These are phyloP conservation scores for Entomyzon cyanotis DNA, from an alignment of 2,113 vertebrate species.

Conservation along the genomic window DNA sequence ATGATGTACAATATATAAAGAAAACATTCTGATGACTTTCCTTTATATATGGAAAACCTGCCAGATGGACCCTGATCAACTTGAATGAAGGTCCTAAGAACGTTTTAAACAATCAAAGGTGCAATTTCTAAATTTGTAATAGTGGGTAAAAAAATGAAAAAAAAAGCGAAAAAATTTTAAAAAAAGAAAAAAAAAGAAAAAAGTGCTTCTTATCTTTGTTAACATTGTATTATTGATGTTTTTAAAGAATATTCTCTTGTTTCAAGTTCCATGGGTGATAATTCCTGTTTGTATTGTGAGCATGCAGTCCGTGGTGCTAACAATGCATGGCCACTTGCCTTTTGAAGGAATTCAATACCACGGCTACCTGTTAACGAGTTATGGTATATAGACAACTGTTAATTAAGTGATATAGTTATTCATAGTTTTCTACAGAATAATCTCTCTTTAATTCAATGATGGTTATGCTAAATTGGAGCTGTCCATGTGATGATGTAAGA, in stretches of 20 bases:
- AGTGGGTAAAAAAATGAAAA: slow-evolving; percentile 71
- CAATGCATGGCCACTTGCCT: slow-evolving; percentile 81
- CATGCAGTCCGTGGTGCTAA: slow-evolving; percentile 80
- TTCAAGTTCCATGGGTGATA: slow-evolving; percentile 72
- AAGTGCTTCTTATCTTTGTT: slow-evolving; percentile 86
- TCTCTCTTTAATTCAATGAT: slow-evolving; percentile 69
- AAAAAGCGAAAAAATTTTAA: neutral
- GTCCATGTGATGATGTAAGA: slow-evolving; percentile 74
- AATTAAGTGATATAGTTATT: slow-evolving; percentile 67
- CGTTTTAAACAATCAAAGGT: slow-evolving; percentile 77
- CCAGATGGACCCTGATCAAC: slow-evolving; percentile 61
- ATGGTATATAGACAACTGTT: slow-evolving; percentile 70
- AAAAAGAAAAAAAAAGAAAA: neutral
- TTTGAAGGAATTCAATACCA: slow-evolving; percentile 72
- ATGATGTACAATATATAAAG: slow-evolving; percentile 67
- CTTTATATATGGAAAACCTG: slow-evolving; percentile 73
- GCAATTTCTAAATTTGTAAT: slow-evolving; percentile 85
- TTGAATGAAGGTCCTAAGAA: slow-evolving; percentile 68
- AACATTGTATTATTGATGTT: slow-evolving; percentile 80
- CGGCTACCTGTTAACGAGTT: slow-evolving; percentile 70
- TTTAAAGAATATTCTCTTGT: slow-evolving; percentile 73
- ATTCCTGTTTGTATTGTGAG: slow-evolving; percentile 82
- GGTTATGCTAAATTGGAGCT: slow-evolving; percentile 76
- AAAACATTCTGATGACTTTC: slow-evolving; percentile 62
- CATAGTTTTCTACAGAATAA: slow-evolving; percentile 68